phyloP scores from a whole-genome alignment of 2,888 invertebrate species.

The Eilema depressum region DNA sequence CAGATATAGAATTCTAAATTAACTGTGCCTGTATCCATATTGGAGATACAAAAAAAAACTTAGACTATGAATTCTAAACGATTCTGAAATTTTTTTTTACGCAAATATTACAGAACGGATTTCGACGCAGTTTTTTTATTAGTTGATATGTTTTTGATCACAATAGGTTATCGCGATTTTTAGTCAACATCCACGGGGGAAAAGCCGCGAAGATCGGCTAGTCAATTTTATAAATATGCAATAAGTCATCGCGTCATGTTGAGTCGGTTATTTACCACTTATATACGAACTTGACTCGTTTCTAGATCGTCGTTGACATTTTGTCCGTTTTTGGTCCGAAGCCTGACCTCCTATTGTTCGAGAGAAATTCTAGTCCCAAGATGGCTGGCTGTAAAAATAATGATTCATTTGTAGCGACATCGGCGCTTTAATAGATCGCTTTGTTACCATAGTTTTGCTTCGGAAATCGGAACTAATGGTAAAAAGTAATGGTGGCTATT shows the following conservation, averaged over 20 bases:
- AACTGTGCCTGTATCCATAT: no score
- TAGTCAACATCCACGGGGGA: no score
- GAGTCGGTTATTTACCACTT: constrained; percentile 19
- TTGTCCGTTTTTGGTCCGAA: constrained; percentile 41
- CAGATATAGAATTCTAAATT: no score
- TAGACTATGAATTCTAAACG: no score
- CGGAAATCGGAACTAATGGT: constrained; percentile 36
- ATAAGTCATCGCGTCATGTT: constrained; percentile 21
- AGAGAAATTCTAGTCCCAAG: constrained; percentile 51
- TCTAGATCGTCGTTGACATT: constrained; percentile 46
- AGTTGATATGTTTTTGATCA: no score
- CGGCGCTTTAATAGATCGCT: constrained; percentile 42
- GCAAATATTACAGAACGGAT: no score
- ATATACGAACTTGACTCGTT: constrained; percentile 29
- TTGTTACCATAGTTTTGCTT: constrained; percentile 45
- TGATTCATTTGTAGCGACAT: constrained; percentile 48
- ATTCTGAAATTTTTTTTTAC: no score
- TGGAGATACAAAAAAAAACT: no score
- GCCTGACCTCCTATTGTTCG: constrained; percentile 47
- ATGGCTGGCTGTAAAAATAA: constrained; percentile 54
- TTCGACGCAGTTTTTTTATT: no score
- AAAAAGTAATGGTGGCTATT: constrained; percentile 34
- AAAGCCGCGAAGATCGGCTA: no score
- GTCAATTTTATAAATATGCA: constrained; percentile 19
- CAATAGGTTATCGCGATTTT: no score